Conservation (phyloP, 2,113 vertebrate genomes). For the Anarrhichthys ocellatus region DNA sequence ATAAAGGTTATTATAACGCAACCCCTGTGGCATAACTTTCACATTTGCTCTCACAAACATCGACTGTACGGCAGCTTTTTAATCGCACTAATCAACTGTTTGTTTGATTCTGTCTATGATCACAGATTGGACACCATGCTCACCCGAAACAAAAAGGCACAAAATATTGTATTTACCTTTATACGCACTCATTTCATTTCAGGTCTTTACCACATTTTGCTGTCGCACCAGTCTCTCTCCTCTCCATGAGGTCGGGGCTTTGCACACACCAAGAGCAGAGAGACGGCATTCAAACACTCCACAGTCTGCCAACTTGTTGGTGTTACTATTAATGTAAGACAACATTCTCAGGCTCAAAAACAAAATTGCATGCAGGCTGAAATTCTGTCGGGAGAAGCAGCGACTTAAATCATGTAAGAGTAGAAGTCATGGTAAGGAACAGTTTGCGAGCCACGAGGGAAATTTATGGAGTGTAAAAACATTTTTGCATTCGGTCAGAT, state of each 20-base stretch:
- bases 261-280: background rate
- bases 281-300: too few species aligned
- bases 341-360: too few species aligned
- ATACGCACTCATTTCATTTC: background rate
- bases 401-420: too few species aligned
- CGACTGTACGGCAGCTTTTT: background rate
- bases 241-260: background rate
- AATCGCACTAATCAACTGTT: background rate
- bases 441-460: background rate
- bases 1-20: background rate
- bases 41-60: slow-evolving; percentile 5
- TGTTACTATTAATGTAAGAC: too few species aligned
- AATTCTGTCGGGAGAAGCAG: too few species aligned
- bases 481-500: background rate
- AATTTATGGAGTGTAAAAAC: background rate
- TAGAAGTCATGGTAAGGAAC: too few species aligned
- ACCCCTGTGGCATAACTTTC: slow-evolving; percentile 9
- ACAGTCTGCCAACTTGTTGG: too few species aligned
- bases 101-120: background rate
- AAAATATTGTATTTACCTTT: too few species aligned
- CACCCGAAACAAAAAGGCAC: too few species aligned
- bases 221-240: background rate
- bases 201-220: too few species aligned
- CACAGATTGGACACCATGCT: background rate
- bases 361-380: too few species aligned